Base-by-base conservation (phyloP, 1,140 invertebrate genomes). In the Brachionus rubens region DNA sequence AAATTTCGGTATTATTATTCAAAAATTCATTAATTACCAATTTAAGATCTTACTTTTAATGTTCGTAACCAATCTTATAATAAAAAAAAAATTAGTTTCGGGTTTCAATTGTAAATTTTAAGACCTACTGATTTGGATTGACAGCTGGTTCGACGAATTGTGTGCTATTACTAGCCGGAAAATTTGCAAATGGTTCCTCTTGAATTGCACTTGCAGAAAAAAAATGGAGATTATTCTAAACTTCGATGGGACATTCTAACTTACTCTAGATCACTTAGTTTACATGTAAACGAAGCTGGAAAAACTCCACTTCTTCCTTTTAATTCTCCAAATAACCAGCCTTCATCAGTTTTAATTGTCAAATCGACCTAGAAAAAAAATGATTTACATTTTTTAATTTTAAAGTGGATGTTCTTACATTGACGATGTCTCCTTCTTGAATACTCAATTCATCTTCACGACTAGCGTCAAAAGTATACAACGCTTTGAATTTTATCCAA, bases 271-370 rank as follows among this genome's bases (percentile, higher is more conserved):
- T 79, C 80, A n/a, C 70, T 77, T 14, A 81, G 78, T 50, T 79
- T 79, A 70, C 83, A 82, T n/a, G 93, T 94, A 83, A 98, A 98
- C 4, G 92, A 92, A 84, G 96, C 92, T 3, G 96, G 96, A 86
- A 98, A 98, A 93, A 94, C 98, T n/a, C 96, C 95, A 5, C 89
- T 90, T 77, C 91, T 89, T 21, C 91, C 92, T 80, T 91, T 87
- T 30, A 81, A 78, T 81, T 93, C 91, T 3, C 96, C 96, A 78
- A 92, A 92, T 78, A 94, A 87, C 96, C 96, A 99, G n/a, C 95
- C 96, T 9, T 94, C 93, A 82, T 98, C 95, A 9, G 81, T 78
- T 75, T 41, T 46, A 43, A 19, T 24, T 10, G 16, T 56, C n/a
- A 54, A n/a, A 75, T 75, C 54, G 30, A 75, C 72, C 48, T 76